Conservation (phyloP, 2,888 invertebrate species). For the Spisula subtruncata region DNA sequence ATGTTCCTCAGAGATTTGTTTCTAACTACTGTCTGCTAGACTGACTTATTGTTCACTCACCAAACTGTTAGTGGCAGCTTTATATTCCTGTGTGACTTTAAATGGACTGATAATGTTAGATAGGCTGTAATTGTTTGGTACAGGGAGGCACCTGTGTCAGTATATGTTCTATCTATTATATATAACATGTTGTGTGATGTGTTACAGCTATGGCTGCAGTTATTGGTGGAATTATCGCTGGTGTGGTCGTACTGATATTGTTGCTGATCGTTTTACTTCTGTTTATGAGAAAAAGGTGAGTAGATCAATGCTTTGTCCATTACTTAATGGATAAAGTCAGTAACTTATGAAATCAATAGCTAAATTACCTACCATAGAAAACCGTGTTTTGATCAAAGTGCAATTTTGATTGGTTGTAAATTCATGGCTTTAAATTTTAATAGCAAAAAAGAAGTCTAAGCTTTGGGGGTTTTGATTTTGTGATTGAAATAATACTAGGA, state of each 20-base stretch:
- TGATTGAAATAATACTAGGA: too few relatives aligned
- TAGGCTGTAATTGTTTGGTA: neutral
- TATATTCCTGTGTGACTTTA: neutral
- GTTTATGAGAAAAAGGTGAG: constrained; percentile 72
- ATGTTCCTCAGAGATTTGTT: neutral
- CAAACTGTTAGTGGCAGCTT: constrained; percentile 1
- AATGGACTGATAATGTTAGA: neutral
- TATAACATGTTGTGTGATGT: neutral
- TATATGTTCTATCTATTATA: neutral
- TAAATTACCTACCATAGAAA: too few relatives aligned
- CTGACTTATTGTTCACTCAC: neutral
- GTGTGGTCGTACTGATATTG: constrained; percentile 69
- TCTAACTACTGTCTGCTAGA: neutral
- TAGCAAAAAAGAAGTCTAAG: too few relatives aligned
- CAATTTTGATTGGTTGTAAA: too few relatives aligned
- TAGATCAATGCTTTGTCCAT: neutral
- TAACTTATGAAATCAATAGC: too few relatives aligned
- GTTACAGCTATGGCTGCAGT: constrained; percentile 69
- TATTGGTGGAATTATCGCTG: constrained; percentile 72
- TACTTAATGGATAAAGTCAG: neutral
- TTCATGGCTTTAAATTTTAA: too few relatives aligned
- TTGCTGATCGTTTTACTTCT: constrained; percentile 71
- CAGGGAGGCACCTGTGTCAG: neutral
- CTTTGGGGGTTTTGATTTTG: too few relatives aligned
- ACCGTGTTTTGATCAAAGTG: too few relatives aligned